Percentiles rank a stretch among this genome's conserved stretches.
Conservation (phyloP, 2,888 invertebrate species). For the Drosophila affinis region DNA sequence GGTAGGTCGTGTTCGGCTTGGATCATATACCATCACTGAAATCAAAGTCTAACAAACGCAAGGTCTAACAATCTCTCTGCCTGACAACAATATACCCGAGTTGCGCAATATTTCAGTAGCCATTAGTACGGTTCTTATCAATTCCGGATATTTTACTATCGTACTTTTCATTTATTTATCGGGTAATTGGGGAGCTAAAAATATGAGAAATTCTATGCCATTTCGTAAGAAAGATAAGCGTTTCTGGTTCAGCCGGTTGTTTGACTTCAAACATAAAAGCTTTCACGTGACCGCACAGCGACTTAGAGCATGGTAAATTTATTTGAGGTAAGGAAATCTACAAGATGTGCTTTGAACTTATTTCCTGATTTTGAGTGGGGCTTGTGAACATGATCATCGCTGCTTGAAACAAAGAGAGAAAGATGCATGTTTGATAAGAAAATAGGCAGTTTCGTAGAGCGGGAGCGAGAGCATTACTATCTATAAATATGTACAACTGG, state of each 20-base stretch:
- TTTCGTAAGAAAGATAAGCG: conserved; percentile 3
- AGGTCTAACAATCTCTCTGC: neutral
- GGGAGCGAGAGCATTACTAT: too few relatives aligned
- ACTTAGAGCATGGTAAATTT: neutral
- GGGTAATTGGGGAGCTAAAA: conserved; percentile 25
- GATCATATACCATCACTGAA: neutral
- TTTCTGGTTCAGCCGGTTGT: neutral
- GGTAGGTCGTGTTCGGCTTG: neutral
- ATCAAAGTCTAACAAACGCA: too few relatives aligned
- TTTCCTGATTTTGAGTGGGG: too few relatives aligned
- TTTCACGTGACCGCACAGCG: neutral
- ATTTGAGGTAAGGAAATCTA: neutral
- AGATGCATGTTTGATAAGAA: too few relatives aligned
- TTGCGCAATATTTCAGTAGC: conserved; percentile 11
- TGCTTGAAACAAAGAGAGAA: too few relatives aligned
- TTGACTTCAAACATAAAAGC: neutral
- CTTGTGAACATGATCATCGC: too few relatives aligned
- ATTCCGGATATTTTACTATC: conserved; percentile 17
- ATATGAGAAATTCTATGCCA: conserved; percentile 9
- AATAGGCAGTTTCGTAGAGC: too few relatives aligned
- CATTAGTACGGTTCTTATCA: conserved; percentile 17
- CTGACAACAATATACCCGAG: neutral
- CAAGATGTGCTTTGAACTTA: too few relatives aligned
- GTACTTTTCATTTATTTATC: conserved; percentile 23
- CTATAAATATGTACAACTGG: too few relatives aligned